Percentiles rank a stretch among this genome's conserved stretches.
Evolutionary conservation across 2,113 vertebrate species (phyloP).

Genomic region (Cranoglanis bouderius): DNA sequence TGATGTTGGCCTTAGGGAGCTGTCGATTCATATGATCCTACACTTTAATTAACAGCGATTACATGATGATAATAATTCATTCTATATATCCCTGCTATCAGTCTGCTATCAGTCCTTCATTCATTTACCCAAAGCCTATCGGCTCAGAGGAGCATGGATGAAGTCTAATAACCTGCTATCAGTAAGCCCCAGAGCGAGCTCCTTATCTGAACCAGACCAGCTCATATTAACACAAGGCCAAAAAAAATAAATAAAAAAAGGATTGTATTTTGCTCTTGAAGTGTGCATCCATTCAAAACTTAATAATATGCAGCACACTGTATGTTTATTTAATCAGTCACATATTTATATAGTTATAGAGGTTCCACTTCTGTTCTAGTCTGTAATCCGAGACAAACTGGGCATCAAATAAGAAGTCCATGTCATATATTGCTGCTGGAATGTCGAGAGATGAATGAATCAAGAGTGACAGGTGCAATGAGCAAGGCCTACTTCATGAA

Average conservation of each 20-base stretch:
- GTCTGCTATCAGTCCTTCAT: conserved; percentile 31
- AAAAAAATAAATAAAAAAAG: conserved; percentile 14
- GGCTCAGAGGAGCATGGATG: conserved; percentile 31
- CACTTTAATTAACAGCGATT: conserved; percentile 45
- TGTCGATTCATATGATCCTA: conserved; percentile 19
- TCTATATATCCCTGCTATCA: conserved; percentile 22
- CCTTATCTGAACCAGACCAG: conserved; percentile 61
- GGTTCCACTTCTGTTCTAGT: conserved; percentile 10
- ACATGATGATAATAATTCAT: conserved; percentile 42
- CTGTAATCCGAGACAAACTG: conserved; percentile 29
- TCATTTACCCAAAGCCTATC: conserved; percentile 34
- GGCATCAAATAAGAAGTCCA: conserved; percentile 38
- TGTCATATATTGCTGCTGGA: conserved; percentile 28
- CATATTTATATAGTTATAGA: not conserved
- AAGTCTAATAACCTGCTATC: conserved; percentile 57
- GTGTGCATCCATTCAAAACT: conserved; percentile 53
- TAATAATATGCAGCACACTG: conserved; percentile 49
- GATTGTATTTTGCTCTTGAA: conserved; percentile 48
- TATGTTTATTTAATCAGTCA: not conserved
- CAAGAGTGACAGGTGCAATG: conserved; percentile 59
- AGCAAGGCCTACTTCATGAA: conserved; percentile 64
- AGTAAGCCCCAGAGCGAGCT: conserved; percentile 40
- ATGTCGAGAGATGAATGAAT: conserved; percentile 49
- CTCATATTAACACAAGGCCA: conserved; percentile 50
- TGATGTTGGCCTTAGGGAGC: not conserved